Evolutionary conservation across 2,888 invertebrate genomes (phyloP), one percentile per base, ranked within the genome.

Genomic region (Idaea straminata): DNA sequence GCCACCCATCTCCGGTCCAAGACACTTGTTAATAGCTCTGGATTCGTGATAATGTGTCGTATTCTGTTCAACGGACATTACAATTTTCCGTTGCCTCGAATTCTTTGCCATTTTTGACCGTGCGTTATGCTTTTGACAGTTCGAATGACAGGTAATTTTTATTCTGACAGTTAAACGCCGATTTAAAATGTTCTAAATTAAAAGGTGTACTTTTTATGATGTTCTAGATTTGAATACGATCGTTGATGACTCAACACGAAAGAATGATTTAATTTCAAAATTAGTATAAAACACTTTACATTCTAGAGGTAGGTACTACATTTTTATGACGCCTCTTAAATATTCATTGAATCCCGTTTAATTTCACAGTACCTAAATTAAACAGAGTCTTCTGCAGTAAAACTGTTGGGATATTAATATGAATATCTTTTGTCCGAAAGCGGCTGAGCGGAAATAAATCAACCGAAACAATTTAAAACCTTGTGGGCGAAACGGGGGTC

Each of bases 1-100:
- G 60, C 38, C 73, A 72, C 73, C 76, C 78, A 81, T 82, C 82
- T 81, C 82, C 81, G 77, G 78, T 77, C 67, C 65, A 76, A 77
- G 72, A 74, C 71, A 77, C 77, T 75, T 76, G 74, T 76, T 77
- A 78, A 79, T 75, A 74, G 75, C 69, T 65, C 62, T 68, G 69
- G 66, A 60, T 72, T 70, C 64, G 71, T 72, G 67, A 66, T 70
- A 69, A 70, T 66, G 67, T 66, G 70, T 69, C 69, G 65, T 71
- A 70, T 71, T 72, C 70, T 70, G 69, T 71, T 74, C 62, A 69
- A 64, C 64, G 57, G 67, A 69, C 68, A 64, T 67, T 69, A 69
- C 66, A 62, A 66, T 71, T 68, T 71, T 72, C 71, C 74, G 70
- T 64, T 70, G 69, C 61, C 64, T 63, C 64, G 67, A 69, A 70